These are phyloP conservation scores for Perizoma affinitatum DNA, from an alignment of 2,888 invertebrate genomes.

Conservation along the genomic window DNA sequence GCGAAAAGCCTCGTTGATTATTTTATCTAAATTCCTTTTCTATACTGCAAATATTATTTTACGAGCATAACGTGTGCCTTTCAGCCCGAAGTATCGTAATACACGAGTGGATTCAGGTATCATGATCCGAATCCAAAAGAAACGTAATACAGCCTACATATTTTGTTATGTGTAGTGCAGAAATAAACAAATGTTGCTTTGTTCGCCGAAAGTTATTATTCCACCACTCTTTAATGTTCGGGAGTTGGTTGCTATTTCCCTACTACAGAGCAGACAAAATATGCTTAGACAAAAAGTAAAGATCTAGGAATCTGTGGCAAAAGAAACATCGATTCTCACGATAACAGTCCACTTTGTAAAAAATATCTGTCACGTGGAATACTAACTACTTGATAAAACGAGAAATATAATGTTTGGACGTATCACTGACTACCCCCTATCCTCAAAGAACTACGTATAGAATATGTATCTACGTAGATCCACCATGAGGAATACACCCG, in stretches of 20 bases:
- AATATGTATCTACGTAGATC: too few species aligned
- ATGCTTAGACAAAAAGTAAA: too few species aligned
- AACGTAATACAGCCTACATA: slow-evolving; percentile 32
- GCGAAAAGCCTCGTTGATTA: not conserved
- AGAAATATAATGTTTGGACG: too few species aligned
- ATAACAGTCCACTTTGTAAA: too few species aligned
- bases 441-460: too few species aligned
- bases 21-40: not conserved
- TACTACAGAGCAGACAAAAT: not conserved
- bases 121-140: slow-evolving; percentile 28
- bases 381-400: too few species aligned
- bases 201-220: slow-evolving; percentile 70
- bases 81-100: slow-evolving; percentile 14
- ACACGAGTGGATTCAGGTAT: slow-evolving; percentile 9
- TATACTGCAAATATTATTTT: slow-evolving; percentile 32
- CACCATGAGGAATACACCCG: too few species aligned
- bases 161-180: slow-evolving; percentile 37
- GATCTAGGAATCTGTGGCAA: too few species aligned
- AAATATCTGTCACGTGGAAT: too few species aligned
- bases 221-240: slow-evolving; percentile 57
- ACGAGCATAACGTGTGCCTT: slow-evolving; percentile 26
- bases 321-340: too few species aligned
- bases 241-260: slow-evolving; percentile 2
- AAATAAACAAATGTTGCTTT: slow-evolving; percentile 60
- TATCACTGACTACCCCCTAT: too few species aligned